Evolutionary conservation across 2,113 vertebrate species (phyloP).

Genomic region (Colossoma macropomum): DNA sequence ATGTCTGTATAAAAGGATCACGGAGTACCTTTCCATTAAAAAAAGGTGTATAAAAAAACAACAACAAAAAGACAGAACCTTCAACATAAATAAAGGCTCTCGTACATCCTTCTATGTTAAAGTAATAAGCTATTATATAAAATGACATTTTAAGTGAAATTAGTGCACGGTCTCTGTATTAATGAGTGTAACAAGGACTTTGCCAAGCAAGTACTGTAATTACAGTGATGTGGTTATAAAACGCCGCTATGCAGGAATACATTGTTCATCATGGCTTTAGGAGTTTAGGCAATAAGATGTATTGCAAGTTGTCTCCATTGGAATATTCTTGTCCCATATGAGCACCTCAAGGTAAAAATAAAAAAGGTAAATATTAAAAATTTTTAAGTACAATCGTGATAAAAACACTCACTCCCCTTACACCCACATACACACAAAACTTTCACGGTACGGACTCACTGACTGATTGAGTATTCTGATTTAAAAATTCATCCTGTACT

Average conservation of each 20-base stretch:
- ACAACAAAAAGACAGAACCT: slow-evolving; percentile 72
- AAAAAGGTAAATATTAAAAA: slow-evolving; percentile 55
- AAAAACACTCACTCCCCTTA: slow-evolving; percentile 58
- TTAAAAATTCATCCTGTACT: neutral
- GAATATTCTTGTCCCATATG: slow-evolving; percentile 47
- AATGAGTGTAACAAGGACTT: slow-evolving; percentile 24
- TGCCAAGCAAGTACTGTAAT: slow-evolving; percentile 30
- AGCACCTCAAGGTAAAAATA: slow-evolving; percentile 68
- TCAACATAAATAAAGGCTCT: slow-evolving; percentile 79
- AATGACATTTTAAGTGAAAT: slow-evolving; percentile 71
- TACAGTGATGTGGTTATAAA: slow-evolving; percentile 43
- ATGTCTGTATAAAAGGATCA: slow-evolving; percentile 55
- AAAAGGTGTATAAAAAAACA: slow-evolving; percentile 48
- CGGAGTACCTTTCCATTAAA: slow-evolving; percentile 70
- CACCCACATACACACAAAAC: slow-evolving; percentile 55
- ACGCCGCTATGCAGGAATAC: slow-evolving; percentile 40
- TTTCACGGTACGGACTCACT: neutral
- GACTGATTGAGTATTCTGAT: neutral
- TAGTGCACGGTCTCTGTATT: slow-evolving; percentile 79
- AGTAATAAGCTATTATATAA: slow-evolving; percentile 57
- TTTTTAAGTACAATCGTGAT: slow-evolving; percentile 57
- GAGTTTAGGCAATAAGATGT: slow-evolving; percentile 43
- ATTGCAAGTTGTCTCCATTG: slow-evolving; percentile 49
- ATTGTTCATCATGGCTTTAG: slow-evolving; percentile 50
- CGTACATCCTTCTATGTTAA: slow-evolving; percentile 73